Evolutionary conservation across 2,888 invertebrate species (phyloP).

Genomic region (Sepiola atlantica): DNA sequence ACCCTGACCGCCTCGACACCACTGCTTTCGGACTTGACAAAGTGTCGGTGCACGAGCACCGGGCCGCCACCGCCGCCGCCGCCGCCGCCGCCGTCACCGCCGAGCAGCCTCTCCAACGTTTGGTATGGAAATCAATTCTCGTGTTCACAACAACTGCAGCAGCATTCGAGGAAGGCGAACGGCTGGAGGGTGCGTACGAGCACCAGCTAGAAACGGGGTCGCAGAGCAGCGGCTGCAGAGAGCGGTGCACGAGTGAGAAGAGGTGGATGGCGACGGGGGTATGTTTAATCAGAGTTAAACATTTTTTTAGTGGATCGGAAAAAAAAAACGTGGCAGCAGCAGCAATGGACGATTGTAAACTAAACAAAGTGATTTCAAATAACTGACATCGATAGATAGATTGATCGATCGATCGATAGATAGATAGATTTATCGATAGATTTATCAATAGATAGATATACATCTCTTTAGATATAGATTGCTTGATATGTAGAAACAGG

Average conservation of each 20-base stretch:
- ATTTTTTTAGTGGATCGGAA: constrained; percentile 8
- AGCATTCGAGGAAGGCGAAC: background rate
- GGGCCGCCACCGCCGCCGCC: no score
- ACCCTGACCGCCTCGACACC: background rate
- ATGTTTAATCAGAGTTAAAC: background rate
- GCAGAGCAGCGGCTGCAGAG: background rate
- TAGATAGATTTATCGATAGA: background rate
- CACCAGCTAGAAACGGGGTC: background rate
- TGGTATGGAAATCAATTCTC: background rate
- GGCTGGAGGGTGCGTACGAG: background rate
- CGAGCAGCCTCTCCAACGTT: background rate
- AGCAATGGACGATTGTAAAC: background rate
- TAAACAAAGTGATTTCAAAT: constrained; percentile 23
- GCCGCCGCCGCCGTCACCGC: no score
- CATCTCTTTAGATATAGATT: background rate
- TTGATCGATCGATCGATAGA: background rate
- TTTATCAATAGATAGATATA: background rate
- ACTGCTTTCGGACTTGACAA: background rate
- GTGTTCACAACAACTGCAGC: constrained; percentile 8
- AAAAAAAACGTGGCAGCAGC: constrained; percentile 15
- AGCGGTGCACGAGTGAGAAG: background rate
- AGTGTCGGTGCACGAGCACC: background rate
- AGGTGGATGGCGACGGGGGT: background rate
- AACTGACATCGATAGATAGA: background rate
- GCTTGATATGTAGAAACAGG: background rate